Evolutionary conservation across 1,140 invertebrate species (phyloP).

Genomic region (Drosophila erecta): DNA sequence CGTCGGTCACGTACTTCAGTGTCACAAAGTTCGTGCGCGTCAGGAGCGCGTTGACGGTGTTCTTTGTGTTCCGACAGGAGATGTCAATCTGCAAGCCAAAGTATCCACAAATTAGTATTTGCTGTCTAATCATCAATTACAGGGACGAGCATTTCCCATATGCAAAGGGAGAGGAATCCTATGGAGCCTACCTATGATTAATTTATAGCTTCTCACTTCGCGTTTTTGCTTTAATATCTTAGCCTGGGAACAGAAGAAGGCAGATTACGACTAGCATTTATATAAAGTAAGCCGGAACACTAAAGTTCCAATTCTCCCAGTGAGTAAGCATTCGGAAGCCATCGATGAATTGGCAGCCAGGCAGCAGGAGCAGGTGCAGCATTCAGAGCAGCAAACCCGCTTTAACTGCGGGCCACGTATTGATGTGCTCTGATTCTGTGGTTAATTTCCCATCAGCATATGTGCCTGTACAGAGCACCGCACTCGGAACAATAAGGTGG

Average conservation of each 20-base stretch:
- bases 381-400: conserved; percentile 7
- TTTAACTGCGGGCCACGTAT: conserved; percentile 33
- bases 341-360: conserved; percentile 12
- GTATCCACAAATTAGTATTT: conserved; percentile 30
- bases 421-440: conserved; percentile 38
- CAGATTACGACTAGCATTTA: background rate
- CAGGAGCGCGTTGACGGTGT: conserved; percentile 93
- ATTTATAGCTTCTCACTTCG: background rate
- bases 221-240: no score
- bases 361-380: background rate
- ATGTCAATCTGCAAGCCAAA: conserved; percentile 90
- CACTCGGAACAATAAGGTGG: conserved; percentile 9
- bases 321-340: background rate
- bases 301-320: background rate
- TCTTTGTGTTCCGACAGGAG: conserved; percentile 94
- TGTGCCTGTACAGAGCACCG: background rate
- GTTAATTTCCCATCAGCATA: conserved; percentile 34
- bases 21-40: conserved; percentile 97
- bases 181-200: conserved; percentile 6
- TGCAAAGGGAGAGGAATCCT: conserved; percentile 8
- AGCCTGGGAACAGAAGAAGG: no score
- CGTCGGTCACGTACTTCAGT: conserved; percentile 96
- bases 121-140: conserved; percentile 34
- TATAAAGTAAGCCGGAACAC: background rate
- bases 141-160: conserved; percentile 15